Conservation (phyloP, 2,797 vertebrate genomes). For the Pseudochaenichthys georgianus region DNA sequence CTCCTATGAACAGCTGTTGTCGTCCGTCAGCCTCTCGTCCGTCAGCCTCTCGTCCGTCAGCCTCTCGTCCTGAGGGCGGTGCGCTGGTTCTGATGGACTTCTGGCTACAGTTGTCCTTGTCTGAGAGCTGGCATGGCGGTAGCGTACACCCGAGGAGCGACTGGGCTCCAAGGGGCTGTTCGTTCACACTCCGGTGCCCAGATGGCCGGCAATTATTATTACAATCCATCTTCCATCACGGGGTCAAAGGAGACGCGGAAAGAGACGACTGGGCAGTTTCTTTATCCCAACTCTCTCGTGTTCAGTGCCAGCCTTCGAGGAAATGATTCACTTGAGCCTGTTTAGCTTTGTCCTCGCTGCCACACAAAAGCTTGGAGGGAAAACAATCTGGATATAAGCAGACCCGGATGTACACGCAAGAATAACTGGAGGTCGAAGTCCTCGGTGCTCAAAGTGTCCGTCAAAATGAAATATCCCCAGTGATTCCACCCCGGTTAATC, state of each 20-base stretch:
- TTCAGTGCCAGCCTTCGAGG: slow-evolving; percentile 43
- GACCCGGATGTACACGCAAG: slow-evolving; percentile 58
- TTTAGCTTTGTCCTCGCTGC: slow-evolving; percentile 39
- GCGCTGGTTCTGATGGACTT: slow-evolving; percentile 39
- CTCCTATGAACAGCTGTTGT: slow-evolving; percentile 21
- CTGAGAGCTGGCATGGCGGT: slow-evolving; percentile 49
- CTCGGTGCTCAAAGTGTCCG: slow-evolving; percentile 58
- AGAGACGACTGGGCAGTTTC: slow-evolving; percentile 63
- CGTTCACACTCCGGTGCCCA: slow-evolving; percentile 80
- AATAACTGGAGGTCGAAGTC: slow-evolving; percentile 49
- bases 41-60: slow-evolving; percentile 40
- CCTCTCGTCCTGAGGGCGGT: slow-evolving; percentile 31
- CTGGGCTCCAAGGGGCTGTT: slow-evolving; percentile 73
- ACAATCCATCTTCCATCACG: slow-evolving; percentile 71
- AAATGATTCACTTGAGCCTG: slow-evolving; percentile 53
- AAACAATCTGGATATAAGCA: slow-evolving; percentile 21
- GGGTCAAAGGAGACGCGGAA: slow-evolving; percentile 65
- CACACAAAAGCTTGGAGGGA: slow-evolving; percentile 27
- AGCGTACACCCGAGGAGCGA: slow-evolving; percentile 57
- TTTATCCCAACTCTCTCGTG: slow-evolving; percentile 42
- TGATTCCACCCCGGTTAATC: slow-evolving; percentile 68
- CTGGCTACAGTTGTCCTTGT: slow-evolving; percentile 56
- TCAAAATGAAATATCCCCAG: slow-evolving; percentile 68
- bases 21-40: slow-evolving; percentile 23
- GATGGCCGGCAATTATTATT: slow-evolving; percentile 81